Evolutionary conservation across 2,888 invertebrate species (phyloP), one percentile per base, ranked within the genome.

Genomic region (Rhimphoctona megacephalus): DNA sequence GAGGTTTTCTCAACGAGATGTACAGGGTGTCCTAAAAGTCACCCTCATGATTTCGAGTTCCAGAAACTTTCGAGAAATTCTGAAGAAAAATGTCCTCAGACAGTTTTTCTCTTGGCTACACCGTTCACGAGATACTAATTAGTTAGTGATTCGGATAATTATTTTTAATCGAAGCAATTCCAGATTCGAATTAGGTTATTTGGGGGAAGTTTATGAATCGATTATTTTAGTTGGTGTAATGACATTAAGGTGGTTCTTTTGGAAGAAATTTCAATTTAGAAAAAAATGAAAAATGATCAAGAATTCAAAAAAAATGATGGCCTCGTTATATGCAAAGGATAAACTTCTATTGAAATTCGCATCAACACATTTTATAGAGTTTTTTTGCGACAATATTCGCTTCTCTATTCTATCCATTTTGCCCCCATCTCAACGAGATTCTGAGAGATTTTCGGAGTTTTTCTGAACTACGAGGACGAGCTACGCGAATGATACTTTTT

Each of bases 331-430:
- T 66, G 36, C 36, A 66, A 33, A 39, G 7, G 39, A 39, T 39
- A 67, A 67, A 22, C 11, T 52, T 54, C 7, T 22, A 69, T 69
- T 49, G 43, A 14, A 49, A 77, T 66, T 77, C 36, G 49, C 66
- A 66, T 52, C 25, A n/a, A 52, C 66, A 22, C 77, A 66, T 76
- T 76, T 30, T 39, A 14, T 25, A 39, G 57, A 52, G 33, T 52
- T 66, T 39, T 46, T 46, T 14, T 46, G 46, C 57, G 9, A 36
- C 52, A 33, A 43, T 43, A 61, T 70, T 39, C 69, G 17, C 73
- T 77, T 76, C 69, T 30, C 73, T 64, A 70, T 52, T 74, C 79
- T 54, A 14, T 54, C 74, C 19, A 54, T 82, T 79, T 61, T 67
- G 30, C 67, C 73, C 36, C 36, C 39, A 49, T 70, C 33, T n/a